A percentile compares a stretch with the other conserved stretches of the same genome.
These are phyloP conservation scores for Eustalomyia histrio DNA, from an alignment of 2,888 invertebrate species.

Conservation along the genomic window DNA sequence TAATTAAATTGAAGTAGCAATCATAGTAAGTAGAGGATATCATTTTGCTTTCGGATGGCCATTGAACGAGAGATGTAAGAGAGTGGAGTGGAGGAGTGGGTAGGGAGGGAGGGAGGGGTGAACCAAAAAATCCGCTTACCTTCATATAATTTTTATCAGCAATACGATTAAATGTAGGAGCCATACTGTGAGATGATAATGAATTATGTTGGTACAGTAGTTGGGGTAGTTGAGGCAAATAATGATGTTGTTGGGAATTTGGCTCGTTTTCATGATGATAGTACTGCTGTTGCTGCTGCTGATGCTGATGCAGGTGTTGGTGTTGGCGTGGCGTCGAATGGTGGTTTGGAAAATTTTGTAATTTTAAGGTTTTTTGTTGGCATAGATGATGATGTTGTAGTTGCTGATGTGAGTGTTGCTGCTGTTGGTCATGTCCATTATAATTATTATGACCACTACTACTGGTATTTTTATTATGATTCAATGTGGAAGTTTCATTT, in stretches of 20 bases:
- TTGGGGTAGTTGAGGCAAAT: conserved; percentile 58
- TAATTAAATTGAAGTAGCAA: not conserved
- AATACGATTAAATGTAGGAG: conserved; percentile 50
- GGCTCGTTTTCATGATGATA: conserved; percentile 47
- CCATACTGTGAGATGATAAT: conserved; percentile 48
- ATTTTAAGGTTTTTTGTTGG: conserved; percentile 55
- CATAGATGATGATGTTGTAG: conserved; percentile 53
- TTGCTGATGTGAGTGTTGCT: conserved; percentile 26
- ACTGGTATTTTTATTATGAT: conserved; percentile 41
- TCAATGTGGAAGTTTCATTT: conserved; percentile 29
- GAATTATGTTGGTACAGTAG: conserved; percentile 44
- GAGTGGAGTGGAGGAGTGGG: no score
- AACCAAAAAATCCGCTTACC: conserved; percentile 58
- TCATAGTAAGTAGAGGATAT: not conserved
- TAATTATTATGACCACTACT: conserved; percentile 47
- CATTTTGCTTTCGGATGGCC: not conserved
- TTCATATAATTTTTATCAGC: conserved; percentile 58
- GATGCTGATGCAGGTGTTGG: conserved; percentile 61
- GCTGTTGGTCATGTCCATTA: conserved; percentile 42
- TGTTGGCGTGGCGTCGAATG: conserved; percentile 59
- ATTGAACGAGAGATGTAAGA: not conserved
- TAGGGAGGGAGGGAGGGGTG: no score
- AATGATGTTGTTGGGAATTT: conserved; percentile 66
- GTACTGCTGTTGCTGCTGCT: conserved; percentile 62
- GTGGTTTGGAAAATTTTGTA: conserved; percentile 63